These are phyloP conservation scores for Labeo rohita DNA, from an alignment of 2,113 vertebrate genomes.

Conservation along the genomic window DNA sequence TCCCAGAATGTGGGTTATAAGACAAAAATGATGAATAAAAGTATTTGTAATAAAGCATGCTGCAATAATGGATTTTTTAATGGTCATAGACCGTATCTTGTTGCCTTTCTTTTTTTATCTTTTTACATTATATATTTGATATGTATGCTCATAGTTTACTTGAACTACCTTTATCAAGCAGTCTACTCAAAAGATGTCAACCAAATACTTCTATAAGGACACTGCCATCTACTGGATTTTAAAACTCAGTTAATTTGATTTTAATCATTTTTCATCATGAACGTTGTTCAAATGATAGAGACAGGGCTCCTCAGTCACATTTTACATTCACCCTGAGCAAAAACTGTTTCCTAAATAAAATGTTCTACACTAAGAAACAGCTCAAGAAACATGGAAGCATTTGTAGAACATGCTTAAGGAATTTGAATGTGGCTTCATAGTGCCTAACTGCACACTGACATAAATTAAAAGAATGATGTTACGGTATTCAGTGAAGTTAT, in stretches of 20 bases:
- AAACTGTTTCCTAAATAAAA: background rate
- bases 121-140: background rate
- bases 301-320: no score
- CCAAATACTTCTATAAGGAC: slow-evolving; percentile 2
- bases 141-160: background rate
- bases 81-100: background rate
- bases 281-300: background rate
- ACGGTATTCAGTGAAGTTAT: background rate
- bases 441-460: background rate
- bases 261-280: background rate
- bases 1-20: background rate
- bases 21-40: background rate
- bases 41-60: background rate
- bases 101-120: background rate
- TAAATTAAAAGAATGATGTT: background rate
- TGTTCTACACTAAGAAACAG: background rate
- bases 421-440: background rate
- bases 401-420: background rate
- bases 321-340: background rate
- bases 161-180: background rate
- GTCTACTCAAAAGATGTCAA: background rate
- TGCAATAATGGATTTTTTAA: background rate
- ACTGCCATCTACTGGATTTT: slow-evolving; percentile 40
- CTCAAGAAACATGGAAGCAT: background rate
- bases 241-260: background rate